These are phyloP conservation scores for Glaucopsyche alexis DNA, from an alignment of 2,888 invertebrate species.

Conservation along the genomic window DNA sequence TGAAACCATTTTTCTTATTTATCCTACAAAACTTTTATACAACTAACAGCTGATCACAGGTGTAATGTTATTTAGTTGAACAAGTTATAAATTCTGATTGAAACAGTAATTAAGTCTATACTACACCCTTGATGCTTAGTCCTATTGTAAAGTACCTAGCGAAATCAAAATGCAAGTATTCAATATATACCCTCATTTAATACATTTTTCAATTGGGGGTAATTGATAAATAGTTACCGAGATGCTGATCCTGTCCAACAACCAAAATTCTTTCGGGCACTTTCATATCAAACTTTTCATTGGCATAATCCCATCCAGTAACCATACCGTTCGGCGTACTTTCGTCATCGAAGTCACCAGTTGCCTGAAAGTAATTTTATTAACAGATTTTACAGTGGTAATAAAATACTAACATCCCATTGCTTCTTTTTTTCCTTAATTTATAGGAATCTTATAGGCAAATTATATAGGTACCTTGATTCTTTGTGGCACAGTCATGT, in stretches of 20 bases:
- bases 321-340: conserved; percentile 81
- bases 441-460: background rate
- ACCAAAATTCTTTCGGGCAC: conserved; percentile 96
- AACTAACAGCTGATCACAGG: too few relatives aligned
- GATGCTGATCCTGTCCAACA: conserved; percentile 87
- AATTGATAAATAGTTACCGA: conserved; percentile 59
- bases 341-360: conserved; percentile 85
- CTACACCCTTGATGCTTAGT: too few relatives aligned
- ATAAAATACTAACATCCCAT: background rate
- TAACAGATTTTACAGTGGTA: background rate
- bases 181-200: too few relatives aligned
- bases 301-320: conserved; percentile 81
- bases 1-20: too few relatives aligned
- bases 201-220: background rate
- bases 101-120: too few relatives aligned
- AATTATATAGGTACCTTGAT: conserved; percentile 64
- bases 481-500: conserved; percentile 76
- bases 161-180: too few relatives aligned
- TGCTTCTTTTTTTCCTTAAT: background rate
- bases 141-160: too few relatives aligned
- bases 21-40: too few relatives aligned
- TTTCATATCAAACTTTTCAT: conserved; percentile 92
- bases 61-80: too few relatives aligned
- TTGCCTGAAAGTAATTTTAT: conserved; percentile 73
- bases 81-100: too few relatives aligned